Evolutionary conservation across 2,797 vertebrate species (phyloP), one percentile per base, ranked within the genome.

Genomic region (Pangasius mekongensis): DNA sequence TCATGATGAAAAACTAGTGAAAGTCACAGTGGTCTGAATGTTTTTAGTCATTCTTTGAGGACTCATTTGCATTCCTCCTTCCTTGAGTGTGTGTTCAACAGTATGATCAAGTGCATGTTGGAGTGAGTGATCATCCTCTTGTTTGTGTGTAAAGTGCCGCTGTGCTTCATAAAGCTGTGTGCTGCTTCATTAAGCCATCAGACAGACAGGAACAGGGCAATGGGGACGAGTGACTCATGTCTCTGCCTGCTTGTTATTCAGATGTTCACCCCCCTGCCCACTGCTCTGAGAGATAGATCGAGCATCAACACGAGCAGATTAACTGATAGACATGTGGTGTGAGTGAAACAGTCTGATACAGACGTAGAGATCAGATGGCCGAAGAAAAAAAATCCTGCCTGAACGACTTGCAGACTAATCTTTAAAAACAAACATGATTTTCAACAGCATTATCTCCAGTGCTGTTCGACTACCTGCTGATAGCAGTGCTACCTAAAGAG

Each of bases 141-240:
- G 62, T n/a, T 49, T 84, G 62, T 84, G 43, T 69, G 62, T 84
- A 47, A 83, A 83, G 43, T 67, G n/a, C 66, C n/a, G 60, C 56
- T 33, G 49, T 39, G 85, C 52, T 89, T 83, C 84, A 64, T 84
- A 67, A 89, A 86, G 86, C 83, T 7, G 49, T 52, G 39, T 5
- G 56, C 43, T 71, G 77, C 83, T 33, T 60, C 62, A 89, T 91
- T 90, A 91, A 84, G 87, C 82, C 77, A 83, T 90, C 88, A 56
- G 56, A 73, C 43, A 39, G 52, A 43, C 52, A 13, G 52, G 67
- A 64, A 16, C 30, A 0, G 33, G 11, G 33, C 10, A 27, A 62
- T 9, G 4, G 54, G 22, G 73, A 56, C 5, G 49, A 73, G 66
- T 73, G 83, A 73, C 83, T 85, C 83, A 39, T 73, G 62, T 84